phyloP scores from a whole-genome alignment of 2,888 invertebrate genomes.

The Eupithecia tripunctaria region DNA sequence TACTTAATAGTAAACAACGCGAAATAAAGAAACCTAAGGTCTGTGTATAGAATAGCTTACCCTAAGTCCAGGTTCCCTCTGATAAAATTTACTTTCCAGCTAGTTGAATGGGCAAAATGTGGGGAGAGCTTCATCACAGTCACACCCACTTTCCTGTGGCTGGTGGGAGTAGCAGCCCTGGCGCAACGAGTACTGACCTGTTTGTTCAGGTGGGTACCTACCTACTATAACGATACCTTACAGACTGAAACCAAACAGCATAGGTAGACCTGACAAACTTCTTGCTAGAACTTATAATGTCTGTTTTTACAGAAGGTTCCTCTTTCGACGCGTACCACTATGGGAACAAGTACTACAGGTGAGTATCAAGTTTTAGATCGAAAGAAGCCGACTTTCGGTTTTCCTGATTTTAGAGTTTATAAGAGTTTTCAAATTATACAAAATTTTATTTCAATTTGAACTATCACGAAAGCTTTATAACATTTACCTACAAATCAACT shows the following conservation, averaged over 20 bases:
- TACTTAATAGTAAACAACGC: no score
- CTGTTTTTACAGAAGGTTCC: conserved; percentile 55
- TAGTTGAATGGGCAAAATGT: conserved; percentile 70
- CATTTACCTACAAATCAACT: not conserved
- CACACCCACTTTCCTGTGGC: conserved; percentile 73
- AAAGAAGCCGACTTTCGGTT: not conserved
- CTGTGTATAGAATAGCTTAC: not conserved
- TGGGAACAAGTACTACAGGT: conserved; percentile 78
- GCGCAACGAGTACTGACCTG: conserved; percentile 65
- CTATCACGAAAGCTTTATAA: not conserved
- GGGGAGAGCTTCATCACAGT: conserved; percentile 65
- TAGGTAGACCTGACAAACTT: not conserved
- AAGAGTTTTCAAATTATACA: not conserved
- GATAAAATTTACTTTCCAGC: conserved; percentile 50
- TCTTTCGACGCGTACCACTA: conserved; percentile 72
- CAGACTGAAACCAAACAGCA: not conserved
- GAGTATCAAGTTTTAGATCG: conserved; percentile 1
- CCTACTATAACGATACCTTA: not conserved
- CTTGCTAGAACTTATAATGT: not conserved
- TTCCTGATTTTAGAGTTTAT: not conserved
- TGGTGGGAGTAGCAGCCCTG: conserved; percentile 67
- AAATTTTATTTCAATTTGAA: not conserved
- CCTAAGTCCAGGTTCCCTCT: not conserved
- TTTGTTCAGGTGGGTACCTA: conserved; percentile 56
- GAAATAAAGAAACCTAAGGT: not conserved